Evolutionary conservation across 2,113 vertebrate genomes (phyloP), one percentile per base, ranked within the genome.

Genomic region (Chloebia gouldiae): DNA sequence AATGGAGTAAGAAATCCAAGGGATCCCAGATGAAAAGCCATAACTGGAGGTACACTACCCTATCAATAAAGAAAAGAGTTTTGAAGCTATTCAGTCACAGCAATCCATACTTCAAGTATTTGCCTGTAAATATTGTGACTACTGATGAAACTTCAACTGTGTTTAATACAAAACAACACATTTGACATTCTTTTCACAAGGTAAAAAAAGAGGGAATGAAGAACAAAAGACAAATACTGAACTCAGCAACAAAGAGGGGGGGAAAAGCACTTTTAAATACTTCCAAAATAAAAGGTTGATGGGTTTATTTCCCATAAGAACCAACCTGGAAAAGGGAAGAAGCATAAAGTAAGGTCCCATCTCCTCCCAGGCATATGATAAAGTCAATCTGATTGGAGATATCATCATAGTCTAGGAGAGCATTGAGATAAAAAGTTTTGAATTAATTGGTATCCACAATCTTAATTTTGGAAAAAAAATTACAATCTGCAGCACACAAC

Each of bases 1-100:
- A 98, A 98, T 6, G 98, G 98, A 69, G 98, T 98, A 82, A 98
- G 98, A 92, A 98, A 98, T 90, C 98, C 98, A 95, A 98, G 98
- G 50, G 98, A 98, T 81, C 98, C 98, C 93, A 98, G 97, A 92
- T 98, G 98, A 95, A 98, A 98, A 70, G 98, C 98, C 98, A 98
- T 98, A 65, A 98, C 98, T 6, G 98, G 98, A 88, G 98, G 98
- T 65, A 98, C 98, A 17, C 98, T 98, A 75, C 97, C 98, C 98
- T 98, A 93, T 56, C 65, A 91, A 91, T 33, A 95, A 56, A 90
- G 13, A 89, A 91, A 93, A 80, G 44, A 87, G 63, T 91, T 96
- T 90, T 91, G 91, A 93, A 96, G 70, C 54, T 75, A 78, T 82
- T 92, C 69, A 94, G 87, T 82, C 76, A 94, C 70, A 90, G 88